Conservation (phyloP, 1,140 invertebrate genomes). For the Venustaconcha ellipsiformis region DNA sequence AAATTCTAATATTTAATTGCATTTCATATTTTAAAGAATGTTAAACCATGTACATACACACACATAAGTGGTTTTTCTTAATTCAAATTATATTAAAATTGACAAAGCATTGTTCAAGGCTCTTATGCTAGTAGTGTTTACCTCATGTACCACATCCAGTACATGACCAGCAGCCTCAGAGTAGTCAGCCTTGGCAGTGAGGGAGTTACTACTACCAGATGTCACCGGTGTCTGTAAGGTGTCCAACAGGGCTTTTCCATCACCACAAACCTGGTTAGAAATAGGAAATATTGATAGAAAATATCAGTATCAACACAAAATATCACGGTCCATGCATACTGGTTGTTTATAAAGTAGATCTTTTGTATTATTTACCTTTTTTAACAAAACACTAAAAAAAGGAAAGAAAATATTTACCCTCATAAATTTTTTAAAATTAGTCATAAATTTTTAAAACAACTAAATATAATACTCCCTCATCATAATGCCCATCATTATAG, state of each 20-base stretch:
- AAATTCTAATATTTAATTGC: neutral
- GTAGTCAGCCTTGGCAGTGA: constrained; percentile 84
- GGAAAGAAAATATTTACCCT: too few species aligned
- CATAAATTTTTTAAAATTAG: too few species aligned
- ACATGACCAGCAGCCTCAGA: constrained; percentile 81
- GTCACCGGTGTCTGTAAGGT: constrained; percentile 68
- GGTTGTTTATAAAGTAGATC: neutral
- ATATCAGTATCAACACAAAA: neutral
- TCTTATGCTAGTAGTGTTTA: constrained; percentile 26
- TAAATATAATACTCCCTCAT: too few species aligned
- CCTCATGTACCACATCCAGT: constrained; percentile 73
- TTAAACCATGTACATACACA: neutral
- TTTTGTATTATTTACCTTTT: neutral
- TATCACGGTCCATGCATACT: neutral
- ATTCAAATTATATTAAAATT: constrained; percentile 1
- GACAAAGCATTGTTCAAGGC: neutral
- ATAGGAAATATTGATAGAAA: neutral
- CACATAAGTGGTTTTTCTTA: neutral
- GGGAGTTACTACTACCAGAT: constrained; percentile 80
- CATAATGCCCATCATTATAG: too few species aligned
- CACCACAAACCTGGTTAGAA: constrained; percentile 66
- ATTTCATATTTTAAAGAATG: neutral
- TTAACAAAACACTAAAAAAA: neutral
- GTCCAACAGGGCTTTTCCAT: constrained; percentile 70
- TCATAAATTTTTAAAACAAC: too few species aligned